These are phyloP conservation scores for Cottoperca gobio DNA, from an alignment of 2,797 vertebrate genomes.

Conservation along the genomic window DNA sequence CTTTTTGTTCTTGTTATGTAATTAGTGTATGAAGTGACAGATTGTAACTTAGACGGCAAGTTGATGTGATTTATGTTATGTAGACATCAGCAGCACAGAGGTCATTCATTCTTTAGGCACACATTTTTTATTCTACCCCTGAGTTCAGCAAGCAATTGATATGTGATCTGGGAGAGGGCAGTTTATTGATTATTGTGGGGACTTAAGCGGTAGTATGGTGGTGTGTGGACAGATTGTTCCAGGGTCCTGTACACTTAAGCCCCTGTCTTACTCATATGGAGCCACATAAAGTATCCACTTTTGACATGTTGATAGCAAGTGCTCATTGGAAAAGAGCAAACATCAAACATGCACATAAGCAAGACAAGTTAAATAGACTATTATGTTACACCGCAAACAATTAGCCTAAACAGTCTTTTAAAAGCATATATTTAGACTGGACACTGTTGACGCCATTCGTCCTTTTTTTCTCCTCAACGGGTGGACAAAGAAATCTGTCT, in stretches of 20 bases:
- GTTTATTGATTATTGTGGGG: slow-evolving; percentile 80
- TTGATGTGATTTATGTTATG: slow-evolving; percentile 32
- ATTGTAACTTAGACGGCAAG: slow-evolving; percentile 3
- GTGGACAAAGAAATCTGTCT: not conserved
- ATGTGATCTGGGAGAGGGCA: slow-evolving; percentile 73
- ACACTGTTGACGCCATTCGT: not conserved
- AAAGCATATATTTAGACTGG: slow-evolving; percentile 36
- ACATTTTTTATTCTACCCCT: slow-evolving; percentile 60
- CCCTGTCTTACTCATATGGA: slow-evolving; percentile 53
- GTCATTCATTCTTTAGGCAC: slow-evolving; percentile 60
- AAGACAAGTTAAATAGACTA: slow-evolving; percentile 29
- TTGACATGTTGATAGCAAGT: slow-evolving; percentile 67
- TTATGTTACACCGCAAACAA: slow-evolving; percentile 56
- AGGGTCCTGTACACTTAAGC: slow-evolving; percentile 61
- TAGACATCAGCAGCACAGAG: slow-evolving; percentile 31
- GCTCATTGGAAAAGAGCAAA: slow-evolving; percentile 51
- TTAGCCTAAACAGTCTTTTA: slow-evolving; percentile 40
- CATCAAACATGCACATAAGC: slow-evolving; percentile 39
- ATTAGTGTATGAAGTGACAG: slow-evolving; percentile 10
- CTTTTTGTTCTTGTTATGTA: not conserved
- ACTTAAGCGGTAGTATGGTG: slow-evolving; percentile 61
- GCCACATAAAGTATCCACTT: slow-evolving; percentile 61
- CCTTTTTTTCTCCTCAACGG: not conserved
- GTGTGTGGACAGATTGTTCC: slow-evolving; percentile 67
- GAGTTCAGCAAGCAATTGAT: slow-evolving; percentile 76